Evolutionary conservation across 1,140 invertebrate species (phyloP).

Genomic region (Ridgeia piscesae): DNA sequence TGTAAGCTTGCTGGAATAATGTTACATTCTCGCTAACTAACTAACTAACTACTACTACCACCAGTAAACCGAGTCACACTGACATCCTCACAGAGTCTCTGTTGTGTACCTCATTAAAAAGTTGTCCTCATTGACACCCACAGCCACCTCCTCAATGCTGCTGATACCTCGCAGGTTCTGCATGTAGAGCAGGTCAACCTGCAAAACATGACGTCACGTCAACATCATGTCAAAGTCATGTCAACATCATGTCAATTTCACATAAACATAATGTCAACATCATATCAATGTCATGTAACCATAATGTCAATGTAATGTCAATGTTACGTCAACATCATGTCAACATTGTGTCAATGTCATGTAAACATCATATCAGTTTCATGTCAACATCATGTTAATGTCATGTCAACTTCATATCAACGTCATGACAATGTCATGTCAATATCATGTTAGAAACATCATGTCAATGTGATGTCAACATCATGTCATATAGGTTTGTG

Average conservation of each 20-base stretch:
- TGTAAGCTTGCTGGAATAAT: no score
- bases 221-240: background rate
- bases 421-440: background rate
- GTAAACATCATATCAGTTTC: background rate
- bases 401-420: background rate
- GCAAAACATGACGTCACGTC: slow-evolving; percentile 25
- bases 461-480: no score
- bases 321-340: background rate
- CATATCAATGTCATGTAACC: background rate
- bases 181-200: slow-evolving; percentile 66
- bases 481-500: no score
- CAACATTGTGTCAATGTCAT: background rate
- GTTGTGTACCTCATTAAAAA: slow-evolving; percentile 66
- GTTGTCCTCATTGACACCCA: slow-evolving; percentile 65
- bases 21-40: no score
- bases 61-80: no score
- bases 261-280: background rate
- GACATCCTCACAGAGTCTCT: no score
- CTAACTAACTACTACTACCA: no score
- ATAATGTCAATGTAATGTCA: background rate
- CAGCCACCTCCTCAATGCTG: slow-evolving; percentile 61
- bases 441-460: no score
- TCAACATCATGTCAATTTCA: background rate
- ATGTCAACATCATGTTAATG: background rate
- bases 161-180: slow-evolving; percentile 65